phyloP scores from a whole-genome alignment of 2,797 vertebrate species.

The Enteromius unitaeniatus region DNA sequence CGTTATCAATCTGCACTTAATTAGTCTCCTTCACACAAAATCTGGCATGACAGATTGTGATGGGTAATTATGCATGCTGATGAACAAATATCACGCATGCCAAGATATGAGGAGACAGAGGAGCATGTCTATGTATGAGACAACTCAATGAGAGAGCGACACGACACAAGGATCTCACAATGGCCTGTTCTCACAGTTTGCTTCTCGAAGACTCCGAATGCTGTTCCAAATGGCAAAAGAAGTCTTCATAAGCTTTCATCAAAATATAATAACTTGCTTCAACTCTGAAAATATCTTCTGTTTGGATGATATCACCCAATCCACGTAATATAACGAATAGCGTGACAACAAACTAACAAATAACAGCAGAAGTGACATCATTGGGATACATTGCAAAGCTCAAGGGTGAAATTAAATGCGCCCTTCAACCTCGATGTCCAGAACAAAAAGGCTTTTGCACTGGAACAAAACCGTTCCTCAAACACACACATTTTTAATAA shows the following conservation, averaged over 20 bases:
- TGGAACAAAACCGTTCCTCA: slow-evolving; percentile 10
- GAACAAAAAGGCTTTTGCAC: background rate
- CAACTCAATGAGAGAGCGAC: slow-evolving; percentile 16
- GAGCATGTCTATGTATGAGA: slow-evolving; percentile 30
- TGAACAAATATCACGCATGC: slow-evolving; percentile 76
- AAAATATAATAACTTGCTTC: slow-evolving; percentile 1
- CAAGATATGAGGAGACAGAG: slow-evolving; percentile 43
- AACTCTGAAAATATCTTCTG: background rate
- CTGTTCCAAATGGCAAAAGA: background rate
- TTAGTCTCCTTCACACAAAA: slow-evolving; percentile 83
- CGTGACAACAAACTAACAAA: background rate
- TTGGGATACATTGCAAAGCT: background rate
- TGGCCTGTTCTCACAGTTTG: slow-evolving; percentile 40
- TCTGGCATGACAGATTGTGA: slow-evolving; percentile 81
- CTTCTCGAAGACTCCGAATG: background rate
- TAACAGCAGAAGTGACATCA: background rate
- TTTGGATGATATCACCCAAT: background rate
- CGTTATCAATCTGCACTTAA: slow-evolving; percentile 83
- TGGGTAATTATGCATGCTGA: slow-evolving; percentile 82
- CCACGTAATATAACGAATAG: background rate
- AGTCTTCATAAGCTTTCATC: background rate
- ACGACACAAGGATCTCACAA: slow-evolving; percentile 12
- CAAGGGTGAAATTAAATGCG: background rate
- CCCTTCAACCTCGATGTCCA: background rate
- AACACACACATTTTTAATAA: slow-evolving; percentile 23